phyloP scores from a whole-genome alignment of 2,797 vertebrate species.

The Pygocentrus nattereri region DNA sequence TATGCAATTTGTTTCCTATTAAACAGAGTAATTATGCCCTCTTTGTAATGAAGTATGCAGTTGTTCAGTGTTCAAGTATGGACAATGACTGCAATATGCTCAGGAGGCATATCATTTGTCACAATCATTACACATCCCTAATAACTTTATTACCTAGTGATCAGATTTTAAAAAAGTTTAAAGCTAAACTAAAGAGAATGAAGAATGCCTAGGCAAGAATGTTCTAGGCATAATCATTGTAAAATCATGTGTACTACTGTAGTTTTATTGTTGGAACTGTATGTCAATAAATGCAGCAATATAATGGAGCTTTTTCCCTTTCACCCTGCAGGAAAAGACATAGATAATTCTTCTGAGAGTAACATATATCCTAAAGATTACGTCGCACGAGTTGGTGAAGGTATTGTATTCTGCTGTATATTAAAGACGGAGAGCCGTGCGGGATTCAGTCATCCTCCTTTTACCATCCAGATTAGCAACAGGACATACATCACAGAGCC shows the following conservation, averaged over 20 bases:
- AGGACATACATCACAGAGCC: constrained; percentile 52
- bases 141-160: not conserved
- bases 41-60: too few species aligned
- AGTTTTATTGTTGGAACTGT: not conserved
- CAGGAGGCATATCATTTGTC: too few species aligned
- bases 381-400: constrained; percentile 54
- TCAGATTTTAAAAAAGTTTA: not conserved
- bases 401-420: constrained; percentile 72
- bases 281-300: not conserved
- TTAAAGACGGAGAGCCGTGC: constrained; percentile 7
- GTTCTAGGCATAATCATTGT: not conserved
- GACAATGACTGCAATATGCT: too few species aligned
- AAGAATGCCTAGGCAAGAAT: not conserved
- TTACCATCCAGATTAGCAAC: constrained; percentile 42
- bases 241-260: too few species aligned
- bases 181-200: not conserved
- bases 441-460: accelerated
- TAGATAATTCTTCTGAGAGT: accelerated
- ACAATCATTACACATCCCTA: too few species aligned
- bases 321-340: constrained; percentile 40
- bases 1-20: too few species aligned
- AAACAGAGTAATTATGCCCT: too few species aligned
- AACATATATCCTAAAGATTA: constrained; percentile 61
- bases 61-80: too few species aligned
- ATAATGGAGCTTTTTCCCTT: not conserved